A percentile compares a stretch with the other conserved stretches of the same genome.
Conservation (phyloP, 2,797 vertebrate genomes). For the Catharus ustulatus region DNA sequence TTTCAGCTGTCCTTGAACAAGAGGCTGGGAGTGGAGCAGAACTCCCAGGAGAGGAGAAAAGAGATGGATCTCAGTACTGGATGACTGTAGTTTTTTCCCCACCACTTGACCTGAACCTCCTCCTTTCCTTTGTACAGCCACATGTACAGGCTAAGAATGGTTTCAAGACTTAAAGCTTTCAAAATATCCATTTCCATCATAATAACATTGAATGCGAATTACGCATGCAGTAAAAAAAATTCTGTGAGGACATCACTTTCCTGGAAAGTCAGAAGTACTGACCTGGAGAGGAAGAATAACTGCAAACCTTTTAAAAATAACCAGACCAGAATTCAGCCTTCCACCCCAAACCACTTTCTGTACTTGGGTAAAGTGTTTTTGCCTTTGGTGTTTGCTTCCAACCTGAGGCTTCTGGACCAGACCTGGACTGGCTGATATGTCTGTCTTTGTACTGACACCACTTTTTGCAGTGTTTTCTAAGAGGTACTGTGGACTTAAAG, state of each 20-base stretch:
- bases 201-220: not conserved
- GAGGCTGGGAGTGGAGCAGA: rapidly evolving
- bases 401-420: not conserved
- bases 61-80: not conserved
- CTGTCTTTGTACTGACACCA: not conserved
- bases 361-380: not conserved
- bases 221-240: not conserved
- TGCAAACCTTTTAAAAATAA: not conserved
- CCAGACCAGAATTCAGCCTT: not conserved
- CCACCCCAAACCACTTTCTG: not conserved
- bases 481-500: not conserved
- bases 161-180: not conserved
- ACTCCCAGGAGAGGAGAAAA: not conserved
- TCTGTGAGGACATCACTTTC: not conserved
- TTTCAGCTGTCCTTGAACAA: not conserved
- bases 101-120: not conserved
- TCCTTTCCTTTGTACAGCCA: not conserved
- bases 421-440: rapidly evolving
- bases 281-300: not conserved
- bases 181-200: not conserved
- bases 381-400: not conserved
- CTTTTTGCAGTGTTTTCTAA: not conserved
- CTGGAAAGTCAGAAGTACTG: not conserved
- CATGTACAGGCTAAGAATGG: not conserved
- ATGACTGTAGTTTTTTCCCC: not conserved